Evolutionary conservation across 1,140 invertebrate genomes (phyloP).

Genomic region (Drosophila parvula): DNA sequence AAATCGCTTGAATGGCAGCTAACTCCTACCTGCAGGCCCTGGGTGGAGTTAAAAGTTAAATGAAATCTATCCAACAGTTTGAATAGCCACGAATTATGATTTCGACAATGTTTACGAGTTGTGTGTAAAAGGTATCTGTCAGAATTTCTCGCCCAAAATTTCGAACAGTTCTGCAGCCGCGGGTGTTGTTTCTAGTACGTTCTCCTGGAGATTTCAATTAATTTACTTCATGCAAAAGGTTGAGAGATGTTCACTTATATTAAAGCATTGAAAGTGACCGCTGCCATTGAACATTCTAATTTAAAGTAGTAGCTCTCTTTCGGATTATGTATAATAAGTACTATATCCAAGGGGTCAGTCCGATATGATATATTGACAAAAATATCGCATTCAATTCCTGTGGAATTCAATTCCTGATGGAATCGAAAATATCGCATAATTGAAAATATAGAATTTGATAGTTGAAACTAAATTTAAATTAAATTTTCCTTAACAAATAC

Average conservation of each 20-base stretch:
- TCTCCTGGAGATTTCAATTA: constrained; percentile 44
- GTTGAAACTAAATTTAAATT: no score
- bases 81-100: constrained; percentile 36
- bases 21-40: constrained; percentile 17
- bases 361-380: no score
- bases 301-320: background rate
- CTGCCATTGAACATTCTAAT: background rate
- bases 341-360: no score
- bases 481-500: no score
- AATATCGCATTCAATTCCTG: no score
- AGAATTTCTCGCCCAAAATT: constrained; percentile 42
- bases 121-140: constrained; percentile 60
- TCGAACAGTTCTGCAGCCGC: constrained; percentile 36
- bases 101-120: constrained; percentile 66
- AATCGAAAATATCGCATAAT: no score
- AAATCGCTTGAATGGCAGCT: constrained; percentile 40
- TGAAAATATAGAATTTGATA: no score
- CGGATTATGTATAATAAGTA: no score
- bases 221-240: constrained; percentile 24
- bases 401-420: no score
- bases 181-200: constrained; percentile 29
- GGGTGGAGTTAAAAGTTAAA: constrained; percentile 54
- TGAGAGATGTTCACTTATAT: background rate
- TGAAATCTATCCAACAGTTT: constrained; percentile 58
- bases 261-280: background rate